Conservation (phyloP, 1,140 invertebrate species). For the Delia radicum region DNA sequence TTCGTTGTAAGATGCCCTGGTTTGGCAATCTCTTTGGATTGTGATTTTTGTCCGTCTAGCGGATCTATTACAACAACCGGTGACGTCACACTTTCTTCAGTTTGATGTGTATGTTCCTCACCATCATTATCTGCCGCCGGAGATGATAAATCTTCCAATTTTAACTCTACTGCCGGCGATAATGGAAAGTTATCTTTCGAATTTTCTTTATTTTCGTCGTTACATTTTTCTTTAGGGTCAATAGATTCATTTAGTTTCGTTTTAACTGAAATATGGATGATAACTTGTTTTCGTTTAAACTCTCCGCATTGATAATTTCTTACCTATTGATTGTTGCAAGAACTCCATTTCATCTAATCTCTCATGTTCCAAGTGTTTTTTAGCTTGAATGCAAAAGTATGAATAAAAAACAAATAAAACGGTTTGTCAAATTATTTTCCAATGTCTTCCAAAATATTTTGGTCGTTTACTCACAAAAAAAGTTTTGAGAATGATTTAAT, state of each 20-base stretch:
- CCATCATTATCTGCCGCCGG: neutral
- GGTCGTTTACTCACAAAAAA: constrained; percentile 25
- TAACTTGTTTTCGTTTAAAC: neutral
- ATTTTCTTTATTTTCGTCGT: neutral
- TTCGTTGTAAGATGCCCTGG: no score
- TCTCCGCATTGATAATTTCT: neutral
- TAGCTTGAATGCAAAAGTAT: neutral
- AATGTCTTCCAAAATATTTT: neutral
- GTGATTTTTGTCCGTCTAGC: neutral
- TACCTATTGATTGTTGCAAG: constrained; percentile 25
- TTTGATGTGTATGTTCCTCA: no score
- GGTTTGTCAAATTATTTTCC: constrained; percentile 1
- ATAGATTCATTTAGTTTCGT: neutral
- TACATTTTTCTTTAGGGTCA: neutral
- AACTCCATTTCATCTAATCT: constrained; percentile 13
- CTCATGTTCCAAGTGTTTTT: constrained; percentile 29
- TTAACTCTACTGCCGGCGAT: neutral
- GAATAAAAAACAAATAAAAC: neutral
- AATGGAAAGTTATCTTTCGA: neutral
- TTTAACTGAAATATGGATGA: neutral
- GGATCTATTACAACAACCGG: neutral
- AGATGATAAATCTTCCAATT: neutral
- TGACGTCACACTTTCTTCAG: neutral
- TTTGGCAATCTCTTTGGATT: neutral
- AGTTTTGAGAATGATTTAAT: constrained; percentile 28